Percentiles rank a stretch among this genome's conserved stretches.
phyloP scores from a whole-genome alignment of 2,888 invertebrate genomes.

The Ptilodon capucinus region DNA sequence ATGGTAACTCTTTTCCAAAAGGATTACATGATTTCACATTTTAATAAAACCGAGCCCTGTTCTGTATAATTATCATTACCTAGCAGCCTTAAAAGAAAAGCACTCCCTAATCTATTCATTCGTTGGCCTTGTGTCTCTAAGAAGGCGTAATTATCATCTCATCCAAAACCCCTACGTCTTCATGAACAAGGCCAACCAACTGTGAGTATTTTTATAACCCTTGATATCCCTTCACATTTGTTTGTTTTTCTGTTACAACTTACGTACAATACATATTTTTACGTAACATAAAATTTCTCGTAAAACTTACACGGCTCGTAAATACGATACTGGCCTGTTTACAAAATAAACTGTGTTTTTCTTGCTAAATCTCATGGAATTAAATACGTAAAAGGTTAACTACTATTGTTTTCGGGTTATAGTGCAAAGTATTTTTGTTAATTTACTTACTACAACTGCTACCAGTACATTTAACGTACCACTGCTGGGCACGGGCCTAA shows the following conservation, averaged over 20 bases:
- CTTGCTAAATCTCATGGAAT: background rate
- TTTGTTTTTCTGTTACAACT: background rate
- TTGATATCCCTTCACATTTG: background rate
- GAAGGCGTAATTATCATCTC: slow-evolving; percentile 50
- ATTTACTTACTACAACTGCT: no score
- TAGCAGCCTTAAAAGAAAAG: slow-evolving; percentile 22
- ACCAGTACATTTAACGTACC: slow-evolving; percentile 3
- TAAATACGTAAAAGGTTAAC: background rate
- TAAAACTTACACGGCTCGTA: background rate
- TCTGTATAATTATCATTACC: background rate
- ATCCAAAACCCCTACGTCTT: slow-evolving; percentile 20
- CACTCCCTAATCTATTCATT: slow-evolving; percentile 43
- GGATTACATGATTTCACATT: no score
- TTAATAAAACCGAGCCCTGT: background rate
- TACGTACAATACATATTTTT: background rate
- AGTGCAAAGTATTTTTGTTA: background rate
- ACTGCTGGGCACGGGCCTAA: background rate
- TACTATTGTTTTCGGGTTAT: background rate
- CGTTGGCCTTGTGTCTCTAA: slow-evolving; percentile 43
- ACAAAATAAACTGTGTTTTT: background rate
- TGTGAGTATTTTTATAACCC: background rate
- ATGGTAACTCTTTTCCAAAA: no score
- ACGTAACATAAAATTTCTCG: background rate
- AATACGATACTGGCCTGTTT: background rate
- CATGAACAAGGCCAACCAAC: slow-evolving; percentile 18